Conservation (phyloP, 2,797 vertebrate species). For the Crotalus adamanteus region DNA sequence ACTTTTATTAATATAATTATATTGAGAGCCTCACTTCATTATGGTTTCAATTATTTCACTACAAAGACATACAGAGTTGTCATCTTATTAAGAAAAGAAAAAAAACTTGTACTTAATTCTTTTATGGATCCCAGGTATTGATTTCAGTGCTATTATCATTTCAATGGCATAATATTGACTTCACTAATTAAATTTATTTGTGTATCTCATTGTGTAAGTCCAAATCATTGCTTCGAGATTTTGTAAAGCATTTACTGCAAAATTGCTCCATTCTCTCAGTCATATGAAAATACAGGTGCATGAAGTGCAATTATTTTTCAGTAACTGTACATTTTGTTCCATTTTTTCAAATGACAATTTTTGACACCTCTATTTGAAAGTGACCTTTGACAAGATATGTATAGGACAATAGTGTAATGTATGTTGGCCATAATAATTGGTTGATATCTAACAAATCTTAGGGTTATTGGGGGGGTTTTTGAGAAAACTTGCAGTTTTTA, state of each 20-base stretch:
- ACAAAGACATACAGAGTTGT: slow-evolving; percentile 19
- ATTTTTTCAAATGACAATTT: slow-evolving; percentile 39
- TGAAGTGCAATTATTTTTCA: slow-evolving; percentile 63
- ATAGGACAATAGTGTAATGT: slow-evolving; percentile 65
- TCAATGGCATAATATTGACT: slow-evolving; percentile 42
- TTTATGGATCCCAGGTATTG: slow-evolving; percentile 21
- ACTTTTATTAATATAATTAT: neutral
- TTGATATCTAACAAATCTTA: slow-evolving; percentile 34
- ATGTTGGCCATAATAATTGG: slow-evolving; percentile 40
- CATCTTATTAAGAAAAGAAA: neutral
- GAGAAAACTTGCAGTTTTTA: neutral
- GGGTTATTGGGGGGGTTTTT: neutral
- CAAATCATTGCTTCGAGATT: slow-evolving; percentile 59
- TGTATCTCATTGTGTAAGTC: slow-evolving; percentile 57
- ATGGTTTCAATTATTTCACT: slow-evolving; percentile 22
- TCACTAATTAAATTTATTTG: slow-evolving; percentile 48
- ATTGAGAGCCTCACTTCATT: neutral
- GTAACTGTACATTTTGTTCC: slow-evolving; percentile 45
- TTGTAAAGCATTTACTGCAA: slow-evolving; percentile 56
- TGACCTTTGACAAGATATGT: slow-evolving; percentile 42
- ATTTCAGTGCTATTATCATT: slow-evolving; percentile 38
- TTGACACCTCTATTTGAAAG: slow-evolving; percentile 53
- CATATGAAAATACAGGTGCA: slow-evolving; percentile 59
- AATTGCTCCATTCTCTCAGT: slow-evolving; percentile 61
- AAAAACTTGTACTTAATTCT: slow-evolving; percentile 30